A percentile compares a stretch with the other conserved stretches of the same genome.
phyloP scores from a whole-genome alignment of 2,113 vertebrate genomes.

The Datnioides undecimradiatus region DNA sequence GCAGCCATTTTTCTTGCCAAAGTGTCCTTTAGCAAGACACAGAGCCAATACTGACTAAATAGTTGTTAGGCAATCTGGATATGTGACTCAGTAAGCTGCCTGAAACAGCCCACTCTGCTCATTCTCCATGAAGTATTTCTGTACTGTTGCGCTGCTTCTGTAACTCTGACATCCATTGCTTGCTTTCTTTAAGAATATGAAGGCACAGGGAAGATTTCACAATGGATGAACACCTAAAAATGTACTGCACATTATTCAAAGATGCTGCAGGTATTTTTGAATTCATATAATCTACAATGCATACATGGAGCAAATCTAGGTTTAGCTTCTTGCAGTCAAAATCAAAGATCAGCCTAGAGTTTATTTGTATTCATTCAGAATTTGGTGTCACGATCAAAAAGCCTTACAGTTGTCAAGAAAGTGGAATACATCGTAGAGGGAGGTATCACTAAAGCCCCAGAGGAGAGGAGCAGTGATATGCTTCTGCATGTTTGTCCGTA shows the following conservation, averaged over 20 bases:
- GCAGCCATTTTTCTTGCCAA: slow-evolving; percentile 56
- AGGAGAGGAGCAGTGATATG: slow-evolving; percentile 55
- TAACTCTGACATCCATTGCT: slow-evolving; percentile 7
- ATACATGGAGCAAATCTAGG: neutral
- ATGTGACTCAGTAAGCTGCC: slow-evolving; percentile 19
- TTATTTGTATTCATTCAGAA: neutral
- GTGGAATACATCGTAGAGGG: slow-evolving; percentile 8
- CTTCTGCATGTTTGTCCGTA: slow-evolving; percentile 57
- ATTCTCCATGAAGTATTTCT: slow-evolving; percentile 4
- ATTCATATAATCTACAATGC: neutral
- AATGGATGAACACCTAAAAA: neutral
- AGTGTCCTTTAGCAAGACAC: slow-evolving; percentile 72
- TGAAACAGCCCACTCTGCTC: slow-evolving; percentile 12
- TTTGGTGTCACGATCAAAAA: neutral
- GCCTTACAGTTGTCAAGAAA: slow-evolving; percentile 12
- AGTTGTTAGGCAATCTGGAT: slow-evolving; percentile 28
- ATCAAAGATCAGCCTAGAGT: neutral
- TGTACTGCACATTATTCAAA: neutral
- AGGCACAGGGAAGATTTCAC: neutral
- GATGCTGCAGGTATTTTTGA: neutral
- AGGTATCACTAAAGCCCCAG: slow-evolving; percentile 51
- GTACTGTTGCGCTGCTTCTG: neutral
- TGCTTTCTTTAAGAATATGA: neutral
- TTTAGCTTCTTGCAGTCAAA: neutral
- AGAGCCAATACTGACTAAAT: slow-evolving; percentile 32